Percentiles rank a stretch among this genome's conserved stretches.
Conservation (phyloP, 1,140 invertebrate species). For the Prorops nasuta region DNA sequence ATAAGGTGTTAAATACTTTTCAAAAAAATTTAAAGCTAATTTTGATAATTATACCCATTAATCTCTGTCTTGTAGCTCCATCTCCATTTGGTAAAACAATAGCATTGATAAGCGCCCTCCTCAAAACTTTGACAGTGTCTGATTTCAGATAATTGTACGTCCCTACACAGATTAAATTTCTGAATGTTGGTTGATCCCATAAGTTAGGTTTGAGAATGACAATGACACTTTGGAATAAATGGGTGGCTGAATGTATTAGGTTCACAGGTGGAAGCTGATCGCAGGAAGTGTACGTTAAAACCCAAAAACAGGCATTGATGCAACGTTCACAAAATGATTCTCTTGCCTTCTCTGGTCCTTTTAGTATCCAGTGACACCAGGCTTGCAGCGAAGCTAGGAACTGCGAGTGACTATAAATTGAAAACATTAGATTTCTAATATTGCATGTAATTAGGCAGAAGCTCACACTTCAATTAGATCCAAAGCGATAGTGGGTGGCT, state of each 20-base stretch:
- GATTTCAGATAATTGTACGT: slow-evolving; percentile 52
- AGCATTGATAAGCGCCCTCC: slow-evolving; percentile 45
- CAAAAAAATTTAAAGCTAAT: background rate
- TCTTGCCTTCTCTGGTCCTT: slow-evolving; percentile 42
- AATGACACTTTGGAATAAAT: slow-evolving; percentile 61
- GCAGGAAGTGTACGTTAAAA: slow-evolving; percentile 29
- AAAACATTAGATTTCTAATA: slow-evolving; percentile 21
- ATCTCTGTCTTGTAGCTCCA: slow-evolving; percentile 31
- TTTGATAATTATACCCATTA: no score
- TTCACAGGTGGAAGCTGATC: slow-evolving; percentile 48
- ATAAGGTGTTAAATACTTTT: background rate
- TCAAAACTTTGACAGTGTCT: slow-evolving; percentile 46
- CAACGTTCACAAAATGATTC: slow-evolving; percentile 41
- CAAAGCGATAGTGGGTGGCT: slow-evolving; percentile 39
- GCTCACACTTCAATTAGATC: slow-evolving; percentile 56
- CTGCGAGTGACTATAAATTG: slow-evolving; percentile 64
- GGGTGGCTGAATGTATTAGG: slow-evolving; percentile 61
- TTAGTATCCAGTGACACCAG: slow-evolving; percentile 64
- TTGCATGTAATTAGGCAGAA: no score
- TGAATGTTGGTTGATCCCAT: slow-evolving; percentile 54
- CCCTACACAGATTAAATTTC: slow-evolving; percentile 51
- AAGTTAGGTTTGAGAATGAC: slow-evolving; percentile 61
- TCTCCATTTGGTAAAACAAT: slow-evolving; percentile 45
- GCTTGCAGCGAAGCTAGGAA: slow-evolving; percentile 67
- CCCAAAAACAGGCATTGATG: slow-evolving; percentile 42